These are phyloP conservation scores for Homarus americanus DNA, from an alignment of 1,140 invertebrate species.

Conservation along the genomic window DNA sequence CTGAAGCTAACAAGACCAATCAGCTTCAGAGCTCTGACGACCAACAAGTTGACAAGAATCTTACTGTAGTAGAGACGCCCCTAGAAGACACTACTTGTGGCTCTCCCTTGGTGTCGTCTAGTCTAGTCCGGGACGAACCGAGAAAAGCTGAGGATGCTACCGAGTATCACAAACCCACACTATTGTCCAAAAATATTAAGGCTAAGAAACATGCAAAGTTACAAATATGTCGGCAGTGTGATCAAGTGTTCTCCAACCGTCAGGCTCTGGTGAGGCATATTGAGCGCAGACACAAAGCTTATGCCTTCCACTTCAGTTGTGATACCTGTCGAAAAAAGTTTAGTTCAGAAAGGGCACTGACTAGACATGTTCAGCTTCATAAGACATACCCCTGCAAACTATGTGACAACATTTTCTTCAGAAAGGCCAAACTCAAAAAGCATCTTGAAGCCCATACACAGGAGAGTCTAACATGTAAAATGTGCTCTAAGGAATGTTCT, in stretches of 20 bases:
- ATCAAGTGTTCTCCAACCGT: constrained; percentile 73
- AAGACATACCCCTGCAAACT: constrained; percentile 72
- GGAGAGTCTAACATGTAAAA: constrained; percentile 59
- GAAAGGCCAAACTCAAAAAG: constrained; percentile 69
- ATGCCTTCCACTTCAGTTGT: constrained; percentile 65
- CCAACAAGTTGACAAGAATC: not conserved
- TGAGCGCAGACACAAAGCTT: constrained; percentile 71
- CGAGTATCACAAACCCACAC: constrained; percentile 73
- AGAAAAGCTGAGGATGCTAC: constrained; percentile 72
- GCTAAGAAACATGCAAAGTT: constrained; percentile 74
- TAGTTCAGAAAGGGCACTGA: constrained; percentile 69
- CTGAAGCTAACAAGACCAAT: not conserved
- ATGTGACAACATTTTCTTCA: constrained; percentile 68
- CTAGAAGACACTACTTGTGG: not conserved
- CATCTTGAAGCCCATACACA: constrained; percentile 71
- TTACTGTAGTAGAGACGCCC: not conserved
- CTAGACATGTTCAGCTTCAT: constrained; percentile 66
- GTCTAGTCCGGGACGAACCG: constrained; percentile 41
- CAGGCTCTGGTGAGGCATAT: constrained; percentile 72
- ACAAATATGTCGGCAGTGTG: constrained; percentile 74
- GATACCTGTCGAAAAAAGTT: constrained; percentile 71
- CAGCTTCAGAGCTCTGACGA: not conserved
- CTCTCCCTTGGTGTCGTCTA: constrained; percentile 13
- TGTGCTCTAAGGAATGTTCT: constrained; percentile 55
- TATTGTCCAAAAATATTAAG: constrained; percentile 70